Base-by-base conservation (phyloP, 2,113 vertebrate genomes). In the Anhinga anhinga region DNA sequence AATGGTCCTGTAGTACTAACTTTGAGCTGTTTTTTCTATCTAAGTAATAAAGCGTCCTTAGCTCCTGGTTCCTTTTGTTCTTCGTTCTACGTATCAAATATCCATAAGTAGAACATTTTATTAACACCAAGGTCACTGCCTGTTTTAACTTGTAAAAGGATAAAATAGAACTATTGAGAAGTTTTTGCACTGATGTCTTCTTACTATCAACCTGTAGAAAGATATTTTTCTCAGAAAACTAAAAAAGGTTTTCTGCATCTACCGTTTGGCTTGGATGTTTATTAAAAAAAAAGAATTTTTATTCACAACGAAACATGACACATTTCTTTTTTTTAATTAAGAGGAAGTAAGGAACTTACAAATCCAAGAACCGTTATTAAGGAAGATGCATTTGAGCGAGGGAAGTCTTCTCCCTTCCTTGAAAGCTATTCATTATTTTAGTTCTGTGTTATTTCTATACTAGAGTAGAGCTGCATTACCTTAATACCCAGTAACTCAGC, bases 401-500 rank as follows among this genome's bases (percentile, higher is more conserved):
- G 69, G 38, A 86, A 88, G 42, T 91, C 59, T 69, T 49, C 80
- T 87, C 49, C 47, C n/a, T 13, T 94, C 71, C n/a, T 79, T 92
- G 77, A 85, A 97, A 97, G n/a, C 76, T 95, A 69, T 95, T 97
- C 76, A 91, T 97, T 97, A 91, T 96, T 83, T 92, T 95, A 93
- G 88, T 96, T 95, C 92, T 90, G 6, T 92, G 72, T 93, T 96
- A 95, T 96, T 91, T 91, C 92, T 86, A 52, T 90, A 65, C 21
- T 62, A 74, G 77, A 90, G 74, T 96, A 71, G 96, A 97, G 96
- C 86, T 97, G 85, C 92, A 97, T 98, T 98, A 96, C 93, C 74
- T 98, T 98, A 97, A 98, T 97, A 98, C 97, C 97, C 96, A 97
- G 96, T 97, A 97, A 97, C 89, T 96, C 97, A 69, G 84, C 80